Percentiles rank a stretch among this genome's conserved stretches.
phyloP scores from a whole-genome alignment of 2,797 vertebrate genomes.

The Kryptolebias ocellatus region DNA sequence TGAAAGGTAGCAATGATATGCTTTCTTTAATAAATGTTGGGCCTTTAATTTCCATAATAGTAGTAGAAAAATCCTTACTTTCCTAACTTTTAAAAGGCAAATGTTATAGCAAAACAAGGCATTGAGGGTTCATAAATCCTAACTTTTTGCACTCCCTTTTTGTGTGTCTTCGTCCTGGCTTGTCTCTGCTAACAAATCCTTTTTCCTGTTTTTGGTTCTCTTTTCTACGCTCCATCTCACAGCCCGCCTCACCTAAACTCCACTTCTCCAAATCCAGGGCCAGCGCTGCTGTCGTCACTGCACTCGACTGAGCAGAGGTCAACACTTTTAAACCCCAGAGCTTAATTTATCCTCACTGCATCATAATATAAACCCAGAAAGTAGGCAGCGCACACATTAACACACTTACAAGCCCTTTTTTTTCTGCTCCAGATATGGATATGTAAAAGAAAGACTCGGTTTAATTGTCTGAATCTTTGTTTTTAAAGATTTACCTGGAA shows the following conservation, averaged over 20 bases:
- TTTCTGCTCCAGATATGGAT: constrained; percentile 14
- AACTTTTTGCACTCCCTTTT: not conserved
- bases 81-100: not conserved
- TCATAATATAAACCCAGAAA: constrained; percentile 28
- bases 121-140: constrained; percentile 16
- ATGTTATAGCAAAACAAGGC: constrained; percentile 1
- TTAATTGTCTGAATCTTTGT: constrained; percentile 8
- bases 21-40: too few relatives aligned
- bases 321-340: constrained; percentile 40
- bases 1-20: too few relatives aligned
- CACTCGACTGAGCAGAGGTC: constrained; percentile 39
- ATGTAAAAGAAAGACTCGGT: not conserved
- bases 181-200: constrained; percentile 27
- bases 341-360: constrained; percentile 38
- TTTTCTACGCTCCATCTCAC: constrained; percentile 19
- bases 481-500: not conserved
- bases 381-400: constrained; percentile 12
- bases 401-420: constrained; percentile 5
- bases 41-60: too few relatives aligned
- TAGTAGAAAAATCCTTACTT: too few relatives aligned
- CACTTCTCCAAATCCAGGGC: constrained; percentile 46
- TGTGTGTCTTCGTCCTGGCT: constrained; percentile 14
- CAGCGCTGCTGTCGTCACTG: constrained; percentile 24
- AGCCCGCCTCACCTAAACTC: constrained; percentile 6
- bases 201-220: constrained; percentile 25